Percentiles rank a stretch among this genome's conserved stretches.
phyloP scores from a whole-genome alignment of 2,888 invertebrate genomes.

The Rutpela maculata region DNA sequence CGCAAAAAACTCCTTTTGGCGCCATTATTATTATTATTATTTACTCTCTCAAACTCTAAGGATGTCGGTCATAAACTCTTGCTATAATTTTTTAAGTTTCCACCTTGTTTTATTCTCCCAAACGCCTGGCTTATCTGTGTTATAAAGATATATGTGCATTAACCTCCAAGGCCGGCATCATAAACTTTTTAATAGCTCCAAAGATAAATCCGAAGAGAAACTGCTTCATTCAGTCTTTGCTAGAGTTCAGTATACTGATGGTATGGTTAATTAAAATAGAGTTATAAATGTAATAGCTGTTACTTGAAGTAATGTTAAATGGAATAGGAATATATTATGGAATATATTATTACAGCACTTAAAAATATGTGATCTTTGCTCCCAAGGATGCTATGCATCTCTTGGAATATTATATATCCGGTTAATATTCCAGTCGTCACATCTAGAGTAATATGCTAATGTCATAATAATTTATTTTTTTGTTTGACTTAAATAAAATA shows the following conservation, averaged over 20 bases:
- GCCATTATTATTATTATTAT: no score
- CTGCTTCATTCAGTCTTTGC: neutral
- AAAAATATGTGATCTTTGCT: neutral
- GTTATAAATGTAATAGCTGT: neutral
- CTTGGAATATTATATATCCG: neutral
- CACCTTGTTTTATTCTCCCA: no score
- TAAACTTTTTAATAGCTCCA: neutral
- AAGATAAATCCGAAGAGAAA: neutral
- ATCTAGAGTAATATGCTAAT: conserved; percentile 46
- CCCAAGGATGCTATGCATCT: neutral
- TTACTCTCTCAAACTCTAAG: no score
- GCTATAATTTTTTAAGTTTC: no score
- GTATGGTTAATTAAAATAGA: neutral
- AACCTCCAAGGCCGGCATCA: no score
- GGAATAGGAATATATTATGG: neutral
- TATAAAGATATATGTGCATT: no score
- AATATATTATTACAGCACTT: conserved; percentile 7
- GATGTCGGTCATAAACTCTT: no score
- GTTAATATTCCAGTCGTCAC: conserved; percentile 33
- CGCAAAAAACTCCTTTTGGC: no score
- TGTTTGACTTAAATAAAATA: conserved; percentile 47
- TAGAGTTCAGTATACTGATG: neutral
- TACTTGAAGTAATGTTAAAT: neutral
- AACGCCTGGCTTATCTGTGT: no score
- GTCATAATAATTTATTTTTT: conserved; percentile 53